Evolutionary conservation across 2,113 vertebrate genomes (phyloP).

Genomic region (Campylomormyrus tamandua): DNA sequence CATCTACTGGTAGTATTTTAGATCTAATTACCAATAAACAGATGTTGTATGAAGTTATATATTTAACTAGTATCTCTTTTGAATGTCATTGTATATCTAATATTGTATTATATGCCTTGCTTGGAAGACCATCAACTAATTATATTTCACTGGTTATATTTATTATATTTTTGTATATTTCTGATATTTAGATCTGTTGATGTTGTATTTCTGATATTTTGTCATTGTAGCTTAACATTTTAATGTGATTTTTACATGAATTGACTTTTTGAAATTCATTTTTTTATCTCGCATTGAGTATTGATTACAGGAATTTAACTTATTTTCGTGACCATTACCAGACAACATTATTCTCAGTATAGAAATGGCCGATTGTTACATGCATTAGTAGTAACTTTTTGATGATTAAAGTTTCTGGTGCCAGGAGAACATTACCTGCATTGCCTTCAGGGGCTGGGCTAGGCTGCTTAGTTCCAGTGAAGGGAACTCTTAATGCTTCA

Average conservation of each 20-base stretch:
- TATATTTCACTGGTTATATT: background rate
- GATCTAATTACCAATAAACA: background rate
- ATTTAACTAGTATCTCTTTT: background rate
- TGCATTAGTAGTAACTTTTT: background rate
- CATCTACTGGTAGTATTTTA: background rate
- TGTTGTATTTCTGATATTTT: background rate
- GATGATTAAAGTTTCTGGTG: background rate
- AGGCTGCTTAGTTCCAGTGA: no score
- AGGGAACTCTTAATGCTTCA: no score
- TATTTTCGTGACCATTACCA: no score
- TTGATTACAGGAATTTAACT: background rate
- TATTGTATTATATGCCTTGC: background rate
- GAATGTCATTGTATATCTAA: background rate
- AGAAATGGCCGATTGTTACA: background rate
- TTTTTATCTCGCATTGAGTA: background rate
- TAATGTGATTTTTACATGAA: background rate
- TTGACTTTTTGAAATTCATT: background rate
- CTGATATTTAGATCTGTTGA: background rate
- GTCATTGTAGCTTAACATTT: background rate
- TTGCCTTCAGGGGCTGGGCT: no score
- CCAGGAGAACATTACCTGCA: no score
- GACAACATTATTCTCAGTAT: background rate
- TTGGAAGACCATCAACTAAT: background rate
- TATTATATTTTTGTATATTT: background rate
- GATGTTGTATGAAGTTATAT: background rate